phyloP scores from a whole-genome alignment of 2,113 vertebrate genomes.

The Scartelaos histophorus region DNA sequence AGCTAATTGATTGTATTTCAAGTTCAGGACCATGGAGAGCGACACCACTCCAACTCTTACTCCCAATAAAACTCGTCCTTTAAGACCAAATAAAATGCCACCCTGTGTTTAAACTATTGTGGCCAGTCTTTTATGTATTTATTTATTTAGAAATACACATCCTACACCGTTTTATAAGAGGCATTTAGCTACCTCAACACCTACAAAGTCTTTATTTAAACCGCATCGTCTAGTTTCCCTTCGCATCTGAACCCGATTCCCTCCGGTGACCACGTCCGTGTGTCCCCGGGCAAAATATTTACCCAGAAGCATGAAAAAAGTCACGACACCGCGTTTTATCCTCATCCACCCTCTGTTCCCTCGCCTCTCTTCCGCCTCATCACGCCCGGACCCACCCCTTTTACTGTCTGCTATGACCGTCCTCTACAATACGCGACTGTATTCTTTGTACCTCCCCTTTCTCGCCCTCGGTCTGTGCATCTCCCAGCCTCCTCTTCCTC shows the following conservation, averaged over 20 bases:
- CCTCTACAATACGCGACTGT: constrained; percentile 76
- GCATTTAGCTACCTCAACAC: not conserved
- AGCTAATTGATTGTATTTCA: not conserved
- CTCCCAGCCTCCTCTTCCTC: constrained; percentile 70
- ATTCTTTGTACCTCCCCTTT: constrained; percentile 79
- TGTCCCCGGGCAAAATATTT: constrained; percentile 16
- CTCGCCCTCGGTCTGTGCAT: constrained; percentile 70
- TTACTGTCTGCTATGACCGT: constrained; percentile 73
- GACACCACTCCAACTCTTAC: not conserved
- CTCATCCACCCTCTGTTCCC: constrained; percentile 47
- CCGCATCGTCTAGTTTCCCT: not conserved
- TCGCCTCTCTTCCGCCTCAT: constrained; percentile 56
- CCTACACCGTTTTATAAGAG: constrained; percentile 35
- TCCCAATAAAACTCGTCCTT: not conserved
- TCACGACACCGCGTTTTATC: constrained; percentile 63
- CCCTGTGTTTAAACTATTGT: not conserved
- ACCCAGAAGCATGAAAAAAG: constrained; percentile 51
- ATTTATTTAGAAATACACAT: constrained; percentile 36
- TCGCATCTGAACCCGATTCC: not conserved
- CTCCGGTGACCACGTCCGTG: not conserved
- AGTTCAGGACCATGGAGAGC: constrained; percentile 43
- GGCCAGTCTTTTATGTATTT: constrained; percentile 23
- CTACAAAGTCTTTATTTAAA: not conserved
- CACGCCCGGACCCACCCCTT: constrained; percentile 71
- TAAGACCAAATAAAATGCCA: not conserved